phyloP scores from a whole-genome alignment of 2,888 invertebrate species.

The Heliconius charithonia region DNA sequence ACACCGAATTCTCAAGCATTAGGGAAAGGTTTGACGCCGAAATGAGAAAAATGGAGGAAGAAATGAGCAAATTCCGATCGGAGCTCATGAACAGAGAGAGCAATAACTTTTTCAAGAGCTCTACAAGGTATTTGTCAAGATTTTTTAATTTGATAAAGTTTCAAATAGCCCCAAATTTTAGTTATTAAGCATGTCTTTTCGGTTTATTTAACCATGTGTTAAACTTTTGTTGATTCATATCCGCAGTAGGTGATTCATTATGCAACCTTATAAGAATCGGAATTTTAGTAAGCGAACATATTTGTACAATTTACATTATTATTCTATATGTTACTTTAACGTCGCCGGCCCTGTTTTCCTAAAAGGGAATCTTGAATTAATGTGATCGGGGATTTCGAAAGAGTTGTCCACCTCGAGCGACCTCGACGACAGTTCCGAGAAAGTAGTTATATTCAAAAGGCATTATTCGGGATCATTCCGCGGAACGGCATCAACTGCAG shows the following conservation, averaged over 20 bases:
- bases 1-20: conserved; percentile 98
- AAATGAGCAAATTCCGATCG: conserved; percentile 97
- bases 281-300: conserved; percentile 53
- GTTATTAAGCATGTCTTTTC: conserved; percentile 10
- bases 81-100: conserved; percentile 96
- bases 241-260: conserved; percentile 42
- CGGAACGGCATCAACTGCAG: conserved; percentile 82
- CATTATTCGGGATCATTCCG: conserved; percentile 80
- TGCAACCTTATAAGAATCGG: conserved; percentile 45
- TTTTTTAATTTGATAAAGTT: conserved; percentile 31
- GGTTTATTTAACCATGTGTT: conserved; percentile 36
- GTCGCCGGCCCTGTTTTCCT: conserved; percentile 69
- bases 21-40: conserved; percentile 97
- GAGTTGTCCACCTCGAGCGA: conserved; percentile 64
- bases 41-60: conserved; percentile 99
- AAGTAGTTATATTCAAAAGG: conserved; percentile 71
- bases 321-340: conserved; percentile 67
- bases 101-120: conserved; percentile 95
- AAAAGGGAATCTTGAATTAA: conserved; percentile 81
- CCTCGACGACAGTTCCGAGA: conserved; percentile 64
- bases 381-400: conserved; percentile 76
- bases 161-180: conserved; percentile 8
- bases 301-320: conserved; percentile 60
- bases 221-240: conserved; percentile 40
- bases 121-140: conserved; percentile 88